phyloP scores from a whole-genome alignment of 2,888 invertebrate genomes.

The Shargacucullia verbasci region DNA sequence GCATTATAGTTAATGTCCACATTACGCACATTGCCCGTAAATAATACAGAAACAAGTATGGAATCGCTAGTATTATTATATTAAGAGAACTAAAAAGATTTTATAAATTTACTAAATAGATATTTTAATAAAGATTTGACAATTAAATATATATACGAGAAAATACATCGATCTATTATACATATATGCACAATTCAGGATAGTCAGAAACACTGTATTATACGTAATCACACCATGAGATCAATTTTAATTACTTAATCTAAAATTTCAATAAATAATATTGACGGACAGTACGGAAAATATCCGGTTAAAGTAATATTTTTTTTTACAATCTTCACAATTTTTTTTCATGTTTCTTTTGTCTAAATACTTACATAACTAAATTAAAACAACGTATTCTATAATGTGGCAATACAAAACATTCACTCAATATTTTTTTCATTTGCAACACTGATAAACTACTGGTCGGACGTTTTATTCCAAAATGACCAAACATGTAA shows the following conservation, averaged over 20 bases:
- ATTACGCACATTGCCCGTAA: slow-evolving; percentile 22
- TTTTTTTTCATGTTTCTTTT: too few species aligned
- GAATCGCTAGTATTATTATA: neutral
- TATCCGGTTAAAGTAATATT: slow-evolving; percentile 19
- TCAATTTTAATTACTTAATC: slow-evolving; percentile 22
- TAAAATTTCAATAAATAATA: slow-evolving; percentile 39
- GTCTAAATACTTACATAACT: too few species aligned
- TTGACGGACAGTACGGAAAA: slow-evolving; percentile 31
- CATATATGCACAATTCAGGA: slow-evolving; percentile 7
- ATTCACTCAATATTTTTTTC: slow-evolving; percentile 64
- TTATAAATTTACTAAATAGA: neutral
- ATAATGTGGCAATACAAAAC: slow-evolving; percentile 55
- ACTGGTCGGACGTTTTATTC: slow-evolving; percentile 64
- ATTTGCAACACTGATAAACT: slow-evolving; percentile 50
- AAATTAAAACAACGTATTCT: too few species aligned
- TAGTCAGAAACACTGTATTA: slow-evolving; percentile 12
- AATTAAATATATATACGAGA: slow-evolving; percentile 16
- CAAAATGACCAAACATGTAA: slow-evolving; percentile 64
- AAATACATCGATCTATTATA: slow-evolving; percentile 28
- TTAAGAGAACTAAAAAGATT: neutral
- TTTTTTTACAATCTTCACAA: neutral
- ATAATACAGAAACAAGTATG: slow-evolving; percentile 10
- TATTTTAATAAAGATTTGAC: neutral
- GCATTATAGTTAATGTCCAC: neutral
- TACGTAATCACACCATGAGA: slow-evolving; percentile 34